Conservation (phyloP, 2,888 invertebrate genomes). For the Diarsia dahlii region DNA sequence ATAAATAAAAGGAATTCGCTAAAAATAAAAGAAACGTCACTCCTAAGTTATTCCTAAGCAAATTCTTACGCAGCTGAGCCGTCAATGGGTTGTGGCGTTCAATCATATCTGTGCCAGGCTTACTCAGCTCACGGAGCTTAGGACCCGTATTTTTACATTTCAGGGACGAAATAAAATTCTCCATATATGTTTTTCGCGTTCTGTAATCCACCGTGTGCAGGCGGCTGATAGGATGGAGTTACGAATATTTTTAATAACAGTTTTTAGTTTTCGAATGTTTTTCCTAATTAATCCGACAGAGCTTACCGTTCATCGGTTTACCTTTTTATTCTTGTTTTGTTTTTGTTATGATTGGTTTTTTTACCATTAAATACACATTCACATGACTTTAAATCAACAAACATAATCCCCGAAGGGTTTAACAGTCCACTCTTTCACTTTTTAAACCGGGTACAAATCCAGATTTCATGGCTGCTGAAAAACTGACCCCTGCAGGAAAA, state of each 20-base stretch:
- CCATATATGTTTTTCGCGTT: conserved; percentile 20
- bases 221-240: conserved; percentile 31
- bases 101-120: conserved; percentile 50
- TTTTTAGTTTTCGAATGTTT: conserved; percentile 8
- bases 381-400: too few relatives aligned
- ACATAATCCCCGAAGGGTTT: too few relatives aligned
- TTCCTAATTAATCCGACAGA: neutral
- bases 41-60: conserved; percentile 16
- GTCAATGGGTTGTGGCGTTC: conserved; percentile 43
- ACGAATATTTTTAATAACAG: conserved; percentile 22
- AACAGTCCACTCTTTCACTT: too few relatives aligned
- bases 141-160: conserved; percentile 33
- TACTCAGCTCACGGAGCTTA: conserved; percentile 28
- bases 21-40: conserved; percentile 11
- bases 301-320: neutral
- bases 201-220: conserved; percentile 41
- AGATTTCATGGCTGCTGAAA: too few relatives aligned
- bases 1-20: neutral
- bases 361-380: too few relatives aligned
- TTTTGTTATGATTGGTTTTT: neutral
- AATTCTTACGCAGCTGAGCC: conserved; percentile 31
- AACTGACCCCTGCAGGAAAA: too few relatives aligned
- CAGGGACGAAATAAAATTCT: conserved; percentile 22
- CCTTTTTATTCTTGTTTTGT: neutral
- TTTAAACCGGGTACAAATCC: too few relatives aligned